Evolutionary conservation across 2,113 vertebrate species (phyloP).

Genomic region (Pao palembangensis): DNA sequence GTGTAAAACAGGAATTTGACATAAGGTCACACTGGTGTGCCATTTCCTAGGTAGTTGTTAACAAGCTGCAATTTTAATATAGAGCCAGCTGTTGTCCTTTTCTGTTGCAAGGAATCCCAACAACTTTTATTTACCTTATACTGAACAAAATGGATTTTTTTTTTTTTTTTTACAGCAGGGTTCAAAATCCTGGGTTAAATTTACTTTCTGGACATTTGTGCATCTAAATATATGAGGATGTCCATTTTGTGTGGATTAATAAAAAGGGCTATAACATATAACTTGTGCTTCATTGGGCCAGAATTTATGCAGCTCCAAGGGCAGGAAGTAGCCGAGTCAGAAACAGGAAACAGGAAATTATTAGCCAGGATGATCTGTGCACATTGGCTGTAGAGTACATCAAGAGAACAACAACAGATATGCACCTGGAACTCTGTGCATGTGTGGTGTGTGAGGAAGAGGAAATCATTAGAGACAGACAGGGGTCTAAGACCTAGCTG

Average conservation of each 20-base stretch:
- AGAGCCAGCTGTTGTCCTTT: too few species aligned
- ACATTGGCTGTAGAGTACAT: constrained; percentile 68
- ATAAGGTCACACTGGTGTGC: constrained; percentile 58
- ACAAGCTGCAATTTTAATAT: constrained; percentile 32
- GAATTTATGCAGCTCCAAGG: constrained; percentile 34
- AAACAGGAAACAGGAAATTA: constrained; percentile 76
- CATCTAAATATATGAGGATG: constrained; percentile 14
- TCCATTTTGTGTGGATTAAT: constrained; percentile 5
- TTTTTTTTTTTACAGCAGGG: not conserved
- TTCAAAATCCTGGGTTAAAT: constrained; percentile 6
- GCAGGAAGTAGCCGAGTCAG: constrained; percentile 63
- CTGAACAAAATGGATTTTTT: not conserved
- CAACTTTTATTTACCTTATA: too few species aligned
- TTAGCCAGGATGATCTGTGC: constrained; percentile 71
- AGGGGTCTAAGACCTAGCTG: constrained; percentile 30
- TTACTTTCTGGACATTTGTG: constrained; percentile 7
- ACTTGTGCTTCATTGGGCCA: constrained; percentile 35
- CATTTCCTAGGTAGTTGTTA: constrained; percentile 64
- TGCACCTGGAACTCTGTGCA: constrained; percentile 27
- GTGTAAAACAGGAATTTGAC: constrained; percentile 63
- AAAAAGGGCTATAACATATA: not conserved
- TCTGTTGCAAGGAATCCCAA: too few species aligned
- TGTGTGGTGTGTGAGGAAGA: constrained; percentile 29
- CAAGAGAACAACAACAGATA: constrained; percentile 61
- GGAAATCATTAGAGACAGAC: constrained; percentile 33